A percentile compares a stretch with the other conserved stretches of the same genome.
Conservation (phyloP, 2,113 vertebrate genomes). For the Ornithorhynchus anatinus region DNA sequence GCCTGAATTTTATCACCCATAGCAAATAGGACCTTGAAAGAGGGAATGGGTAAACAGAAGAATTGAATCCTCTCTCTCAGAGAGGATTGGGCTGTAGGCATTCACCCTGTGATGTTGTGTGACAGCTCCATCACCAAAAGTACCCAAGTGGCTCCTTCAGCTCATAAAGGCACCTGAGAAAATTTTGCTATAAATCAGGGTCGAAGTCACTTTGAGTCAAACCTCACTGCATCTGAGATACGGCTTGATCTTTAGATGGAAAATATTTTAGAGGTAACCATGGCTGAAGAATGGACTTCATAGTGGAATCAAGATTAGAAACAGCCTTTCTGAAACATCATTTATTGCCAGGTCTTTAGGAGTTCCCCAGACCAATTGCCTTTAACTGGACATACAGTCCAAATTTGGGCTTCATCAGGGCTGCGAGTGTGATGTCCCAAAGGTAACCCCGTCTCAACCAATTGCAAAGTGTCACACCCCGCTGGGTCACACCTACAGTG, state of each 20-base stretch:
- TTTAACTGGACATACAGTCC: no score
- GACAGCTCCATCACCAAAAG: neutral
- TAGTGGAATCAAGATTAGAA: neutral
- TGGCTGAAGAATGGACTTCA: neutral
- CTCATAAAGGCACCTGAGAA: constrained; percentile 19
- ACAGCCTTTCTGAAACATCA: neutral
- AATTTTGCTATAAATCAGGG: neutral
- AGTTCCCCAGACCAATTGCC: no score
- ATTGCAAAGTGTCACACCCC: no score
- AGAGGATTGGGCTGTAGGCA: neutral
- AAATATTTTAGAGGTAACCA: neutral
- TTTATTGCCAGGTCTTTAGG: neutral
- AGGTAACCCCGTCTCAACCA: no score
- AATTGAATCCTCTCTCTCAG: constrained; percentile 1
- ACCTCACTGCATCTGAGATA: neutral
- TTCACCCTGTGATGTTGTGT: neutral
- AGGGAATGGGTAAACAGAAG: constrained; percentile 31
- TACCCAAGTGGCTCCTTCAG: neutral
- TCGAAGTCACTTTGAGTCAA: neutral
- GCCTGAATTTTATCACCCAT: constrained; percentile 47
- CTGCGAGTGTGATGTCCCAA: no score
- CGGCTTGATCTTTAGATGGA: neutral
- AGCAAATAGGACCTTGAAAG: constrained; percentile 40
- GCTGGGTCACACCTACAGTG: no score
- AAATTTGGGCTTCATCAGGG: no score